These are phyloP conservation scores for Lycaena phlaeas DNA, from an alignment of 2,888 invertebrate species.

Conservation along the genomic window DNA sequence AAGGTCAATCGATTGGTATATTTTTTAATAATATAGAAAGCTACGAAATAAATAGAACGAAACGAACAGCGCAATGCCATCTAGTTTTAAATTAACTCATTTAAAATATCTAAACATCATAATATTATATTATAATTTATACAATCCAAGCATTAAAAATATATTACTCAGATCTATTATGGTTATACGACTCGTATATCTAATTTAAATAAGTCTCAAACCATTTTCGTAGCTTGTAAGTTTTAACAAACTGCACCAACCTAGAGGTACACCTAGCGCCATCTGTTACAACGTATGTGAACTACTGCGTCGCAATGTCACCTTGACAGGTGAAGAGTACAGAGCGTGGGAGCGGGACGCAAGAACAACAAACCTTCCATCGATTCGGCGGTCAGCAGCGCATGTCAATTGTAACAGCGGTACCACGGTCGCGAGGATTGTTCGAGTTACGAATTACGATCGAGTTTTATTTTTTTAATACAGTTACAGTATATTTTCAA, in stretches of 20 bases:
- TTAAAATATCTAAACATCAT: too few species aligned
- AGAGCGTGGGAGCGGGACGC: slow-evolving; percentile 34
- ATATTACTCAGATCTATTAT: neutral
- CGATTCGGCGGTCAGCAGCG: slow-evolving; percentile 60
- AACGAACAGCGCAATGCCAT: too few species aligned
- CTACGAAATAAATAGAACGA: too few species aligned
- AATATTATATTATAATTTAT: too few species aligned
- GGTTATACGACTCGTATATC: neutral
- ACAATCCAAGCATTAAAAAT: too few species aligned
- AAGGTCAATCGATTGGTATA: too few species aligned
- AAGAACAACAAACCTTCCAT: slow-evolving; percentile 64
- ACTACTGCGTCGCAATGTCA: slow-evolving; percentile 32
- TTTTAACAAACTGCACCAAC: neutral
- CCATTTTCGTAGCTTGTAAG: neutral
- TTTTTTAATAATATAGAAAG: too few species aligned
- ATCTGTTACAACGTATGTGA: slow-evolving; percentile 38
- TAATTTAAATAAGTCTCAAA: neutral
- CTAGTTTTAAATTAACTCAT: too few species aligned
- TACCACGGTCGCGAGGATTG: slow-evolving; percentile 36
- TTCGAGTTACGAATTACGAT: neutral
- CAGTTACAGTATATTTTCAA: too few species aligned
- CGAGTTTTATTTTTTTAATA: neutral
- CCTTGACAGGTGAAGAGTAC: slow-evolving; percentile 27
- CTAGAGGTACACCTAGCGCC: slow-evolving; percentile 43
- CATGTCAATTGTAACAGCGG: slow-evolving; percentile 47